Evolutionary conservation across 2,888 invertebrate genomes (phyloP).

Genomic region (Antheraea assamensis): DNA sequence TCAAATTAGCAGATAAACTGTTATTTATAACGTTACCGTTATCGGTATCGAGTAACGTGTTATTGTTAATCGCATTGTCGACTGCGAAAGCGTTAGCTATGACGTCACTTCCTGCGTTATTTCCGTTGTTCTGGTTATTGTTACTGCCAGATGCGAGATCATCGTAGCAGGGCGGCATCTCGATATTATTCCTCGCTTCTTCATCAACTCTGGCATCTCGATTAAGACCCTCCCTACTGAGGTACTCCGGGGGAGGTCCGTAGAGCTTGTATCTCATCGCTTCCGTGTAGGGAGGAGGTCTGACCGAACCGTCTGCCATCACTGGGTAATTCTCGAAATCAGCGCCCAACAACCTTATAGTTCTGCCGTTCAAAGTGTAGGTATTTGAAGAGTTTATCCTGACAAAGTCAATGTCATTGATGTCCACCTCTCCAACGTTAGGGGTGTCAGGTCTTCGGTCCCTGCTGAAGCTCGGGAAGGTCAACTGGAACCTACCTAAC

Average conservation of each 20-base stretch:
- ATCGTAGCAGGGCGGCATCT: conserved; percentile 73
- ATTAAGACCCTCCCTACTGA: conserved; percentile 58
- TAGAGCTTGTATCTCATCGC: conserved; percentile 65
- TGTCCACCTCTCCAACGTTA: conserved; percentile 63
- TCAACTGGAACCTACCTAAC: conserved; percentile 66
- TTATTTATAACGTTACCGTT: conserved; percentile 30
- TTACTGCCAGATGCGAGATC: conserved; percentile 47
- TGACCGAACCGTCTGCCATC: conserved; percentile 35
- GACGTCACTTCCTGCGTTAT: conserved; percentile 23
- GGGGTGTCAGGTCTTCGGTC: conserved; percentile 65
- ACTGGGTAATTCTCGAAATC: conserved; percentile 66
- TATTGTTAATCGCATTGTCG: conserved; percentile 26
- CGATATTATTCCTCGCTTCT: conserved; percentile 60
- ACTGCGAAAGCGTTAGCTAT: conserved; percentile 5
- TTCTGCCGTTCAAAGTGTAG: conserved; percentile 72
- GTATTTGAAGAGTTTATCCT: conserved; percentile 63
- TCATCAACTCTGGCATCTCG: conserved; percentile 45
- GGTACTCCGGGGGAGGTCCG: conserved; percentile 75
- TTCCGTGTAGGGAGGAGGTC: conserved; percentile 72
- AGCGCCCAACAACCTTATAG: conserved; percentile 68
- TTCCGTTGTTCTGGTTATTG: conserved; percentile 14
- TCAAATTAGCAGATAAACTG: conserved; percentile 29
- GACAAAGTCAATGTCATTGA: conserved; percentile 64
- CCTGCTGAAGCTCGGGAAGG: conserved; percentile 59
- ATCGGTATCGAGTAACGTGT: conserved; percentile 15